phyloP scores from a whole-genome alignment of 1,140 invertebrate genomes.

The Coboldia fuscipes region DNA sequence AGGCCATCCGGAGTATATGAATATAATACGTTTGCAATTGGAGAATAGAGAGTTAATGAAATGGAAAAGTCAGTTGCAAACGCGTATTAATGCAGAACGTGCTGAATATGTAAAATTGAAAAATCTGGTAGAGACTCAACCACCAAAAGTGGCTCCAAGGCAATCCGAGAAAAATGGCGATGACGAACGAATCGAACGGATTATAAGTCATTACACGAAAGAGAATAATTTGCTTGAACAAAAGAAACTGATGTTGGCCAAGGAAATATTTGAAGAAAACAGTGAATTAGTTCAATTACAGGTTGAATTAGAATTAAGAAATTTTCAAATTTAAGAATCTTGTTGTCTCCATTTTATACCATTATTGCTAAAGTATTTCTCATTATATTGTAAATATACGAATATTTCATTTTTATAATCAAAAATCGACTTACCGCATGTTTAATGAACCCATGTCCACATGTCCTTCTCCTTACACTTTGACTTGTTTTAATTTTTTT shows the following conservation, averaged over 20 bases:
- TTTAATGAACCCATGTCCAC: no score
- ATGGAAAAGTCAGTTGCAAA: slow-evolving; percentile 36
- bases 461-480: no score
- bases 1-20: slow-evolving; percentile 25
- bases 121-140: slow-evolving; percentile 25
- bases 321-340: slow-evolving; percentile 8
- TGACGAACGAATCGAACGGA: slow-evolving; percentile 25
- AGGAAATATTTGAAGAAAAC: slow-evolving; percentile 40
- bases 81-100: slow-evolving; percentile 38
- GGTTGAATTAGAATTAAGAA: slow-evolving; percentile 38
- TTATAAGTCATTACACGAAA: slow-evolving; percentile 23
- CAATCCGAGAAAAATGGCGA: slow-evolving; percentile 27
- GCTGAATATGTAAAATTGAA: slow-evolving; percentile 41
- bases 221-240: slow-evolving; percentile 44
- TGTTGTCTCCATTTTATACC: no score
- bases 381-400: no score
- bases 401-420: no score
- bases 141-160: slow-evolving; percentile 20
- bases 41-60: slow-evolving; percentile 43
- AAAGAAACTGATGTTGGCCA: slow-evolving; percentile 34
- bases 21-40: slow-evolving; percentile 32
- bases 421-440: no score
- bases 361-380: no score
- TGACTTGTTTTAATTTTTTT: no score
- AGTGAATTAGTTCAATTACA: slow-evolving; percentile 39